These are phyloP conservation scores for Apolygus lucorum DNA, from an alignment of 1,140 invertebrate species.

Conservation along the genomic window DNA sequence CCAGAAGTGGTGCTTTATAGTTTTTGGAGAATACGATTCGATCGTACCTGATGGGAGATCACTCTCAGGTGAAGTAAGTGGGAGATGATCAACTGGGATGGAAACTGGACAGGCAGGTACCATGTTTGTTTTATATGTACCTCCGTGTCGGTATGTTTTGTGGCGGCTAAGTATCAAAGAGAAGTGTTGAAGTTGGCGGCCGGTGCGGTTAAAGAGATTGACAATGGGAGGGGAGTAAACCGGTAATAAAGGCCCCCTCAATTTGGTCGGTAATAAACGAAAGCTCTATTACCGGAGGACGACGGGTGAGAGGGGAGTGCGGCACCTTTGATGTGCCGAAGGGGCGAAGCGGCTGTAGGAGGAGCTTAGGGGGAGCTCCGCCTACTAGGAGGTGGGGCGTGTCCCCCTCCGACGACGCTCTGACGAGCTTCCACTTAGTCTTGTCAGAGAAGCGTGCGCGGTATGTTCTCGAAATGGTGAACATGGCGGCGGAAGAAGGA, in stretches of 20 bases:
- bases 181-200: constrained; percentile 14
- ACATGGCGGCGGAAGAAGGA: constrained; percentile 20
- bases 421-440: background rate
- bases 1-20: no score
- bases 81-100: no score
- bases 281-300: constrained; percentile 16
- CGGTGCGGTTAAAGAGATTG: constrained; percentile 22
- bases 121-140: background rate
- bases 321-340: constrained; percentile 5
- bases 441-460: constrained; percentile 20
- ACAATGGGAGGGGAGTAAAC: constrained; percentile 19
- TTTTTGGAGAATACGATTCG: no score
- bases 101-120: no score
- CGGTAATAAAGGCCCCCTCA: constrained; percentile 15
- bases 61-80: no score
- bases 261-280: constrained; percentile 23
- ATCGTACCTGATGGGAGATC: no score
- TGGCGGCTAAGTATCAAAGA: constrained; percentile 7
- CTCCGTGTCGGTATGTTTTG: background rate
- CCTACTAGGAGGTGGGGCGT: background rate
- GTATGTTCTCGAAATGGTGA: constrained; percentile 23
- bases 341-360: background rate
- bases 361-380: background rate
- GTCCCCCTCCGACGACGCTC: background rate
- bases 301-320: background rate